Evolutionary conservation across 1,140 invertebrate genomes (phyloP), one percentile per base, ranked within the genome.

Genomic region (Drosophila eugracilis): DNA sequence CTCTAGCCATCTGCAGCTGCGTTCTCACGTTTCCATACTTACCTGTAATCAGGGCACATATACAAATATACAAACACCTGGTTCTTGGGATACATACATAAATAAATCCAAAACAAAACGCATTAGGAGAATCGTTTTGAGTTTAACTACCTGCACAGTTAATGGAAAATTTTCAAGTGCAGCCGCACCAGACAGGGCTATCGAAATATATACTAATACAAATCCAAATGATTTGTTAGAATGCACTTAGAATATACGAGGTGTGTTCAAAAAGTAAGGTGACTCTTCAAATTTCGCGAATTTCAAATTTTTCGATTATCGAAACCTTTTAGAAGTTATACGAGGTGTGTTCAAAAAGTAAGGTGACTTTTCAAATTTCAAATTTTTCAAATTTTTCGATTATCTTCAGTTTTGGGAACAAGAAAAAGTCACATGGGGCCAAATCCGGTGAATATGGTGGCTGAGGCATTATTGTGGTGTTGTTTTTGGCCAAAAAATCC

Each of bases 111-210:
- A 57, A 12, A 45, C 10, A 42, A 34, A 60, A 57, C 48, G 50
- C 59, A 47, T 60, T 53, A 24, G 22, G 36, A 34, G 19, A 47
- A 45, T 55, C 26, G 17, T 34, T 63, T 15, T 39, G 32, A 50
- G 36, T 45, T 62, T 37, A 39, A 49, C 71, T 85, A 85, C 80
- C 80, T 85, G 80, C 41, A 12, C 5, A 2, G 14, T 28, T 41
- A 67, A 44, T 85, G 80, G 80, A 85, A 84, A 85, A 85, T 65
- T 85, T 58, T 41, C 42, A 62, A 52, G 19, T 48, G 30, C 59
- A 41, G 17, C 12, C 4, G 19, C 12, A 24, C 21, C 21, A 57
- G 60, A 55, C 39, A 17, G 10, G 17, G 42, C 21, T 42, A 34
- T 36, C 15, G 17, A 17, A 32, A n/a, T 15, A 17, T 22, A 4